phyloP scores from a whole-genome alignment of 2,888 invertebrate species.

The Calephelis perditalis region DNA sequence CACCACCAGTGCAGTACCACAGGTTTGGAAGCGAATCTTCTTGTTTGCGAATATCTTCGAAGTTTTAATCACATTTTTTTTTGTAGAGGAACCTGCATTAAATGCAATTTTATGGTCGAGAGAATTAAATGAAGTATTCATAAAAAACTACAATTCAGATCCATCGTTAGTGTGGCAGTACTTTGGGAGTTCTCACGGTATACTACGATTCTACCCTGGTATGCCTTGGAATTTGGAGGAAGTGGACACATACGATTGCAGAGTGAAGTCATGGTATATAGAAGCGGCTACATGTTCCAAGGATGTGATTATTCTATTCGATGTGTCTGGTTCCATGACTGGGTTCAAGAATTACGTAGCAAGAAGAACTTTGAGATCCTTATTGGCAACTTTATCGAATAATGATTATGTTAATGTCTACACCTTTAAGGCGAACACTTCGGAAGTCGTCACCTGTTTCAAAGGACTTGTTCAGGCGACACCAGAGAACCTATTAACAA shows the following conservation, averaged over 20 bases:
- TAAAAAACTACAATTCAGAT: constrained; percentile 90
- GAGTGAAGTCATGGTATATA: constrained; percentile 96
- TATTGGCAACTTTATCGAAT: constrained; percentile 96
- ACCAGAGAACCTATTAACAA: constrained; percentile 87
- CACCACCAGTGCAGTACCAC: too few relatives aligned
- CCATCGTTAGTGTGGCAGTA: constrained; percentile 98
- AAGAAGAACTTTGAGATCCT: constrained; percentile 89
- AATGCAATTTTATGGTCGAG: constrained; percentile 91
- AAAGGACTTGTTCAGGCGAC: constrained; percentile 92
- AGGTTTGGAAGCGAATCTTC: too few relatives aligned
- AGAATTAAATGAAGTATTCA: constrained; percentile 88
- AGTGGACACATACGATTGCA: constrained; percentile 92
- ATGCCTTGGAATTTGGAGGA: constrained; percentile 80
- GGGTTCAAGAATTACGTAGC: constrained; percentile 88
- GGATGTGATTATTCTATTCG: constrained; percentile 96
- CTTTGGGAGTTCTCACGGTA: constrained; percentile 96
- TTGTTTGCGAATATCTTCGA: too few relatives aligned
- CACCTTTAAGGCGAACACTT: constrained; percentile 84
- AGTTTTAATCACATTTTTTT: constrained; percentile 16
- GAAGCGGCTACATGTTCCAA: constrained; percentile 98
- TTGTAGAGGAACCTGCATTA: constrained; percentile 57
- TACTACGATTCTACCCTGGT: constrained; percentile 94
- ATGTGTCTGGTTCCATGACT: constrained; percentile 97
- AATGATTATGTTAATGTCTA: constrained; percentile 98
- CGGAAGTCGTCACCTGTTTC: constrained; percentile 91